Conservation (phyloP, 2,113 vertebrate species). For the Salvelinus sp. region DNA sequence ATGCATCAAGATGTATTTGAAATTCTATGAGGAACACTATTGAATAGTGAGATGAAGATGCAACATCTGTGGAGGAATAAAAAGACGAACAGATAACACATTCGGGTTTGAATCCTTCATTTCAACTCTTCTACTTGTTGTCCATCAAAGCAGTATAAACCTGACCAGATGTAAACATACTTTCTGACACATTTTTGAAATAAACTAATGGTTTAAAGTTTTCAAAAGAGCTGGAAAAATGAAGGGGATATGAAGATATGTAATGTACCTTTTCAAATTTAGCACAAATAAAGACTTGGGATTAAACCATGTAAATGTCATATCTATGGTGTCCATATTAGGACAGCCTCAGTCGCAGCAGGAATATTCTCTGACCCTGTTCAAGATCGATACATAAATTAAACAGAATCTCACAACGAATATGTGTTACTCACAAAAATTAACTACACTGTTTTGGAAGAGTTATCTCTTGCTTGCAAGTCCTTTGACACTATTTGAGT, state of each 20-base stretch:
- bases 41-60: background rate
- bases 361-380: background rate
- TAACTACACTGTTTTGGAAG: background rate
- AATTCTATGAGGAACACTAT: background rate
- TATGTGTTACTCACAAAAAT: background rate
- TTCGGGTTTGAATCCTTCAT: background rate
- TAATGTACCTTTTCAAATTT: background rate
- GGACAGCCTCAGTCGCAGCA: background rate
- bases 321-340: no score
- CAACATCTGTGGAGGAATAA: background rate
- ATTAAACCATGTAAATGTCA: no score
- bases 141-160: background rate
- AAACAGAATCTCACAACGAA: background rate
- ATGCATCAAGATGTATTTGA: slow-evolving; percentile 7
- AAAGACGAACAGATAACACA: no score
- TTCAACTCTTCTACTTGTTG: background rate
- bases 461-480: background rate
- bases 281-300: background rate
- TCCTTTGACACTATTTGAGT: background rate
- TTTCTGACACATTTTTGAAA: no score
- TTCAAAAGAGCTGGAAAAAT: no score
- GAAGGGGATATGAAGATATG: background rate
- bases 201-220: no score
- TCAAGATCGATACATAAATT: background rate
- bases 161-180: background rate